These are phyloP conservation scores for Coelopa frigida DNA, from an alignment of 1,140 invertebrate species.

Conservation along the genomic window DNA sequence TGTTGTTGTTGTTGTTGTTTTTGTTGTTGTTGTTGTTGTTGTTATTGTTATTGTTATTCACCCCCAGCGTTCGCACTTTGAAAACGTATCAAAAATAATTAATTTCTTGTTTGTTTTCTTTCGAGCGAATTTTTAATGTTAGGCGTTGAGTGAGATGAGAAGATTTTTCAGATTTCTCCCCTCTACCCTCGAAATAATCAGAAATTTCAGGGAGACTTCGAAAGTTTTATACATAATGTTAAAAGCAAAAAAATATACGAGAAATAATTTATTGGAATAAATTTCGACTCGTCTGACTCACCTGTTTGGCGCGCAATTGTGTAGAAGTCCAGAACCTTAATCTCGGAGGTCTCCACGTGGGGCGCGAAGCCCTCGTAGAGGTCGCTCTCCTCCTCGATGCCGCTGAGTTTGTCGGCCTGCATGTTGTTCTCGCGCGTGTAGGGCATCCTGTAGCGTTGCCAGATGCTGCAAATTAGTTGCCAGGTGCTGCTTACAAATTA, in stretches of 20 bases:
- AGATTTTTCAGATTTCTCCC: not conserved
- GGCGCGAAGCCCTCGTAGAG: constrained; percentile 65
- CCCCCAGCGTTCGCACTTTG: too few relatives aligned
- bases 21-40: too few relatives aligned
- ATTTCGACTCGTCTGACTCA: constrained; percentile 18
- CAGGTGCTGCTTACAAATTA: too few relatives aligned
- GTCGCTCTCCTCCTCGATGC: constrained; percentile 63
- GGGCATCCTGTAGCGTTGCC: constrained; percentile 42
- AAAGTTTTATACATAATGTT: too few relatives aligned
- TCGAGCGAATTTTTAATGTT: not conserved
- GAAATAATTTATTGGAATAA: not conserved
- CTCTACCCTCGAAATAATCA: too few relatives aligned
- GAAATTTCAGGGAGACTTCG: too few relatives aligned
- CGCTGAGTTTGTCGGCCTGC: constrained; percentile 45
- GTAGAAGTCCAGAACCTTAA: constrained; percentile 51
- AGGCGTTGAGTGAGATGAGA: not conserved
- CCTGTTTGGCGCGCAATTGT: constrained; percentile 35
- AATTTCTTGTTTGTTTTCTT: constrained; percentile 5
- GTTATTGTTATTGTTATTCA: too few relatives aligned
- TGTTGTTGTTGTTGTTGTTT: not conserved
- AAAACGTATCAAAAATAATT: too few relatives aligned
- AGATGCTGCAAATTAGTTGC: too few relatives aligned
- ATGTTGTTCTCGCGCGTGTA: constrained; percentile 35
- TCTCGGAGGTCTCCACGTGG: constrained; percentile 63
- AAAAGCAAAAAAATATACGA: not conserved